Conservation (phyloP, 2,888 invertebrate genomes). For the Erpobdella octoculata region DNA sequence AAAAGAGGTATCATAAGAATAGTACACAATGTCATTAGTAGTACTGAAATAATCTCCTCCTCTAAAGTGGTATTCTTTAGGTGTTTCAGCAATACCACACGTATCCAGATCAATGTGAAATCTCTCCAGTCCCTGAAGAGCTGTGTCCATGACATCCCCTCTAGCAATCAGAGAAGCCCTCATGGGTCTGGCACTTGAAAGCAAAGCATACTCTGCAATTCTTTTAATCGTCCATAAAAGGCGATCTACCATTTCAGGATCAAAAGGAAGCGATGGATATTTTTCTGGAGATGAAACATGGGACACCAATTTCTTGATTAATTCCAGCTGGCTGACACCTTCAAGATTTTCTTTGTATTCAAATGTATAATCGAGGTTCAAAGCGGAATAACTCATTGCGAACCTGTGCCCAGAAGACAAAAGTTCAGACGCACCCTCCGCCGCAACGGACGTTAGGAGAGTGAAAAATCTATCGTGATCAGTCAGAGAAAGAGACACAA, state of each 20-base stretch:
- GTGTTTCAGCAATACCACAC: background rate
- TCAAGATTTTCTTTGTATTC: conserved; percentile 65
- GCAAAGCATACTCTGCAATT: background rate
- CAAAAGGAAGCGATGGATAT: background rate
- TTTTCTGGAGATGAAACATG: conserved; percentile 7
- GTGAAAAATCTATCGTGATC: conserved; percentile 70
- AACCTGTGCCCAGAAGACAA: conserved; percentile 58
- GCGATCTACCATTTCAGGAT: background rate
- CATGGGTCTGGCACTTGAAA: background rate
- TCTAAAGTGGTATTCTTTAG: background rate
- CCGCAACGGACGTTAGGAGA: conserved; percentile 69
- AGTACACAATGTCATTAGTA: background rate
- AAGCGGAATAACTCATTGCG: conserved; percentile 74
- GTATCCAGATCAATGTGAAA: background rate
- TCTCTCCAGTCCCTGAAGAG: background rate
- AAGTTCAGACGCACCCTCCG: conserved; percentile 70
- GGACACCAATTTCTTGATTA: background rate
- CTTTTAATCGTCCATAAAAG: background rate
- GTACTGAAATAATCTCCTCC: conserved; percentile 22
- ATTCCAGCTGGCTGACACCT: conserved; percentile 68
- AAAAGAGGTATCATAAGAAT: conserved; percentile 14
- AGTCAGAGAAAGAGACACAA: conserved; percentile 51
- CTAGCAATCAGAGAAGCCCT: background rate
- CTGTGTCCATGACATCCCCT: background rate
- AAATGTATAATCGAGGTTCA: conserved; percentile 66